Evolutionary conservation across 2,797 vertebrate genomes (phyloP), one percentile per base, ranked within the genome.

Genomic region (Valencia hispanica): DNA sequence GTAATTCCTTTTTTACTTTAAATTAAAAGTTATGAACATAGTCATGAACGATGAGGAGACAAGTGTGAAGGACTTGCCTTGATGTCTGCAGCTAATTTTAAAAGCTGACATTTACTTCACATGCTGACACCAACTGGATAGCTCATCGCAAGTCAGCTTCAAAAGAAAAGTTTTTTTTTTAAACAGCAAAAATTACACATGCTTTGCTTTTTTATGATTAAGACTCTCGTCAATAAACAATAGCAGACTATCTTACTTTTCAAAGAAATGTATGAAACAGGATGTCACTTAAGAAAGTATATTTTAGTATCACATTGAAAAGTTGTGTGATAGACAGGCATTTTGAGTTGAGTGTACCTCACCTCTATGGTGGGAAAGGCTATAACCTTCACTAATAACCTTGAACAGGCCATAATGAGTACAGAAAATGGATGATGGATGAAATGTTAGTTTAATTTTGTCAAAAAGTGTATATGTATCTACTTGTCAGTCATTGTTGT

Each of bases 381-480:
- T 15, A 15, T 39, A 65, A 4, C 61, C 34, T 65, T 65, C 34
- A 65, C 34, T 34, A 39, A 25, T 65, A 39, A 39, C 61, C 61
- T 34, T 65, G 61, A 65, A 39, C 61, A 22, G 34, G 34, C 34
- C 3, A 36, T 9, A 36, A 1, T 20, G 59, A 65, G 18, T 25
- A 39, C 61, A 65, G 18, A 65, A 65, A 65, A 36, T 22, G 34
- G 20, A 65, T 39, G 61, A 39, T 12, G 34, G 61, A 65, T 65
- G 61, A 65, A 65, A 36, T 65, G 61, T 55, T 70, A 25, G 27
- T 30, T 32, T 50, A 70, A 32, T 48, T 74, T 68, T 70, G 39
- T 75, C 63, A 78, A 61, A 30, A 80, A 80, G 77, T 43, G 34
- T 72, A 51, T 77, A 51, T 77, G 57, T 34, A 74, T 72, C 20